Conservation (phyloP, 2,797 vertebrate species). For the Brachymystax lenok region DNA sequence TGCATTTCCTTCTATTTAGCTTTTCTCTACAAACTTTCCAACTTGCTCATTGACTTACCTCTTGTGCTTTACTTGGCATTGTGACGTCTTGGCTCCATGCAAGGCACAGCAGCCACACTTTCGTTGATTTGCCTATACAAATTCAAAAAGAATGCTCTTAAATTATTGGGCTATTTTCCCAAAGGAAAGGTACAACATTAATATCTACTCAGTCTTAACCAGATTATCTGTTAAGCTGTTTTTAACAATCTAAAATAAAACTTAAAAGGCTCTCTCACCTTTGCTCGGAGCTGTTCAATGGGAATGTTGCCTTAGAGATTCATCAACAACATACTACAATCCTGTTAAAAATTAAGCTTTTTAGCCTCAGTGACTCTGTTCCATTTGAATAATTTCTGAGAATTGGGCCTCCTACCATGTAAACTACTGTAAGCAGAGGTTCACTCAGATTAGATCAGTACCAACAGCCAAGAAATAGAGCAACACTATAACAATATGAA, state of each 20-base stretch:
- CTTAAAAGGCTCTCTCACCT: neutral
- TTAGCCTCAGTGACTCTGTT: slow-evolving; percentile 22
- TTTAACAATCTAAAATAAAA: neutral
- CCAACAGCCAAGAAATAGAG: no score
- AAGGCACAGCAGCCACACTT: neutral
- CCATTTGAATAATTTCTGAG: slow-evolving; percentile 13
- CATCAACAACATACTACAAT: slow-evolving; percentile 62
- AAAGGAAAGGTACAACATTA: neutral
- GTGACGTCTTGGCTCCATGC: slow-evolving; percentile 46
- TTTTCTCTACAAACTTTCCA: neutral
- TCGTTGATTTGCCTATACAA: slow-evolving; percentile 8
- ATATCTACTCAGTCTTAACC: neutral
- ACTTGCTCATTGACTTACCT: slow-evolving; percentile 63
- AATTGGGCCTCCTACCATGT: slow-evolving; percentile 32
- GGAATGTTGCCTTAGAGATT: slow-evolving; percentile 72
- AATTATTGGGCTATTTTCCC: no score
- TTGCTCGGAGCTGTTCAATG: slow-evolving; percentile 3
- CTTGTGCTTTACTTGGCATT: slow-evolving; percentile 82
- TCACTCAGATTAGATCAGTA: no score
- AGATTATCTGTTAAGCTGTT: neutral
- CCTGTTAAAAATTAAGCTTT: slow-evolving; percentile 75
- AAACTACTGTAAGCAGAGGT: slow-evolving; percentile 38
- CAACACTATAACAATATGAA: no score
- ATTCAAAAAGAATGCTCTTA: slow-evolving; percentile 1
- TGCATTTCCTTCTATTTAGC: neutral